A percentile compares a stretch with the other conserved stretches of the same genome.
Conservation (phyloP, 2,113 vertebrate species). For the Saimiri boliviensis region DNA sequence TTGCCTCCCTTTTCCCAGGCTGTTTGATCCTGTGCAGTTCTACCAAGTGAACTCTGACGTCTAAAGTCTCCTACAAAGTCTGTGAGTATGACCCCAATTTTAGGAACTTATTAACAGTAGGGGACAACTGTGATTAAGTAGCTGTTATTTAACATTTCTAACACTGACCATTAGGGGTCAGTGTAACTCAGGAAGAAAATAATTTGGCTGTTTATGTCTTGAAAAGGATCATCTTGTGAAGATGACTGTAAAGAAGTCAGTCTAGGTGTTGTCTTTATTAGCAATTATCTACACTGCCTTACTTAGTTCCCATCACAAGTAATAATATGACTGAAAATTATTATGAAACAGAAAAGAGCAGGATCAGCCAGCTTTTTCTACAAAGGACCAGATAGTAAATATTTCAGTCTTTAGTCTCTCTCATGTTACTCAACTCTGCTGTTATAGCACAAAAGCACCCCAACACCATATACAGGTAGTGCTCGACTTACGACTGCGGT, state of each 20-base stretch:
- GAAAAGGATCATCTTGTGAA: neutral
- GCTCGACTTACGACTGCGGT: no score
- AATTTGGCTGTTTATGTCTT: neutral
- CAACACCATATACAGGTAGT: neutral
- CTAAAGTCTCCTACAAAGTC: neutral
- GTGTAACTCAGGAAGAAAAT: slow-evolving; percentile 69
- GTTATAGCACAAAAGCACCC: neutral
- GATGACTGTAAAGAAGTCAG: neutral
- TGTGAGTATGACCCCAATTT: neutral
- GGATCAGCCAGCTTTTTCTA: neutral
- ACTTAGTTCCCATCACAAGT: neutral
- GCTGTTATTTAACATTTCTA: neutral
- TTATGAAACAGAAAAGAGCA: neutral
- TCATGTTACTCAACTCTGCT: neutral
- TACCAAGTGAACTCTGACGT: neutral
- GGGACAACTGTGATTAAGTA: neutral
- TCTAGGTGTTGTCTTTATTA: neutral
- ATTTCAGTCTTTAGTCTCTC: neutral
- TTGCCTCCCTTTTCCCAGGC: neutral
- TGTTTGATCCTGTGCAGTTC: neutral
- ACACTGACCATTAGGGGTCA: slow-evolving; percentile 80
- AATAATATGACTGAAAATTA: neutral
- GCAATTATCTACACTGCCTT: neutral
- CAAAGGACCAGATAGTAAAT: neutral
- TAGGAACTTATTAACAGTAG: neutral